Evolutionary conservation across 2,113 vertebrate species (phyloP), one percentile per base, ranked within the genome.

Genomic region (Lamprologus lemairii): DNA sequence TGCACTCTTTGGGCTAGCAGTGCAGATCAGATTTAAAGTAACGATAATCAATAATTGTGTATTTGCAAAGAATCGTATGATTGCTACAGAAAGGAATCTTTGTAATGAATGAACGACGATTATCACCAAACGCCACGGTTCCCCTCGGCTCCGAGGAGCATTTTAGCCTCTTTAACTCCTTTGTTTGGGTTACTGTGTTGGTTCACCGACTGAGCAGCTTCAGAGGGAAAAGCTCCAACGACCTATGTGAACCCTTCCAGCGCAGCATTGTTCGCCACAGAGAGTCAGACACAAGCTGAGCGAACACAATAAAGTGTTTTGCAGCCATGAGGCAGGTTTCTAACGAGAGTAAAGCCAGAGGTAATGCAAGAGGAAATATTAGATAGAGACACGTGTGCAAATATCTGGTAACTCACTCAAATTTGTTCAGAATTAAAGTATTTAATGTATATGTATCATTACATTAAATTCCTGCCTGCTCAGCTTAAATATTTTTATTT

Each of bases 381-480:
- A 47, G 42, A 49, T 11, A 0, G 21, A 73, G 40, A 73, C 40
- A 73, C 5, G 2, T 7, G 40, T 73, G 5, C 40, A 73, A 26
- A 45, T 17, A 73, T 45, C 37, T 71, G 35, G 37, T 16, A 23
- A 42, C 35, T 6, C 63, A 8, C 63, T 71, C 3, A 9, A 0
- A 37, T 37, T 65, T 65, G 11, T 37, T 65, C 19, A 65, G 33
- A 65, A 37, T 37, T 37, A 37, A 37, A 5, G 11, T 37, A 1
- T 37, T 37, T 5, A 1, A n/a, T 63, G 33, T 3, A 63, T 63
- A 9, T 63, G 6, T 12, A 63, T 35, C 31, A 7, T 19, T 11
- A 35, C 28, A 63, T 63, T 63, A 35, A 35, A 65, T 5, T n/a
- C 1, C 0, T 9, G 2, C 35, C 17, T 12, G 17, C 33, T 65